Conservation (phyloP, 1,140 invertebrate genomes). For the Cardiocondyla obscurior region DNA sequence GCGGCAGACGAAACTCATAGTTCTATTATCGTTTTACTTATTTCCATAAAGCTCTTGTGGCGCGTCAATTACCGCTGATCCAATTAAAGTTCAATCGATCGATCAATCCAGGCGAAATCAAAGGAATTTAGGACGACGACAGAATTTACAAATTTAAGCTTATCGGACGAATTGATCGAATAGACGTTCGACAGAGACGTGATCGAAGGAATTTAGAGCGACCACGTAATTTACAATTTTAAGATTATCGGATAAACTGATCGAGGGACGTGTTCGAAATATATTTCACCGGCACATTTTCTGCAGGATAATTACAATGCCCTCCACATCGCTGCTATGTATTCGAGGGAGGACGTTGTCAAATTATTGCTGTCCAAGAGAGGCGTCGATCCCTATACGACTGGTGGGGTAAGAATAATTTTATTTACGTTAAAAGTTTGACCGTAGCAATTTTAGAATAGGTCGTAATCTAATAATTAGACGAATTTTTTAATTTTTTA, state of each 20-base stretch:
- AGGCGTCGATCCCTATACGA: conserved; percentile 94
- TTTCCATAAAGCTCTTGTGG: conserved; percentile 33
- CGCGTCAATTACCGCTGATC: neutral
- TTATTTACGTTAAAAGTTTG: neutral
- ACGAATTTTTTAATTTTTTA: no score
- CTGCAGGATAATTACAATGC: conserved; percentile 97
- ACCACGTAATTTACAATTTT: neutral
- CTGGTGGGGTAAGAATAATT: conserved; percentile 92
- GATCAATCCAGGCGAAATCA: no score
- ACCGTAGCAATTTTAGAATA: neutral
- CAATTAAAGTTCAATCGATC: neutral
- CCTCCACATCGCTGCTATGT: conserved; percentile 96
- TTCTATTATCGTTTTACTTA: conserved; percentile 62
- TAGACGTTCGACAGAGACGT: no score
- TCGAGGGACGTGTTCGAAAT: neutral
- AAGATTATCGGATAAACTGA: neutral
- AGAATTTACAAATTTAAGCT: neutral
- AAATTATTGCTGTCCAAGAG: conserved; percentile 94
- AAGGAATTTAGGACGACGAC: neutral
- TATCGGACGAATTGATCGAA: neutral
- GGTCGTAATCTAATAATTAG: no score
- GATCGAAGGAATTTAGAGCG: neutral
- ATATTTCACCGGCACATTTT: conserved; percentile 51
- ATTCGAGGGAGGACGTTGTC: conserved; percentile 97
- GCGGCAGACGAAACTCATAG: conserved; percentile 71